Conservation (phyloP, 2,888 invertebrate species). For the Leucophora obtusa region DNA sequence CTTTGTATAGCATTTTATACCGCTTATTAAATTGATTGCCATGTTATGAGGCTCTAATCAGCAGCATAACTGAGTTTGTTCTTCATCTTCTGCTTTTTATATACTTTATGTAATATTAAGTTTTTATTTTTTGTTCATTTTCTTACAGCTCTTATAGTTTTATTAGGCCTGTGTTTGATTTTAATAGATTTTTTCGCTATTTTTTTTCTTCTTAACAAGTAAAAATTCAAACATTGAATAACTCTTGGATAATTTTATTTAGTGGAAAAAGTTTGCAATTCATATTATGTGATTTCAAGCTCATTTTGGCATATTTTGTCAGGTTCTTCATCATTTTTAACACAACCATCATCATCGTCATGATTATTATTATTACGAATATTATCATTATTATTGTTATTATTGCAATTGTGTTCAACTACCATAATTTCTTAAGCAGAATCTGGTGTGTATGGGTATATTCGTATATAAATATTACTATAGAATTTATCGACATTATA, state of each 20-base stretch:
- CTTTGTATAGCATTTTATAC: constrained; percentile 50
- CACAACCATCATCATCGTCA: neutral
- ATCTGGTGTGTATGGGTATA: neutral
- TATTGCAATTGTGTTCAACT: constrained; percentile 20
- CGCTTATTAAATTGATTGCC: constrained; percentile 72
- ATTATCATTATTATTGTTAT: constrained; percentile 24
- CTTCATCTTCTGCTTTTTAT: constrained; percentile 2
- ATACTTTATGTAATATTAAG: neutral
- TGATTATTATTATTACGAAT: no score
- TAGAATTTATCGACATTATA: neutral
- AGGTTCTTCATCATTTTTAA: constrained; percentile 23
- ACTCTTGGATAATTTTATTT: neutral
- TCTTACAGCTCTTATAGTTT: constrained; percentile 1
- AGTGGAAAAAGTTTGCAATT: constrained; percentile 8
- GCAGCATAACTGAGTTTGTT: constrained; percentile 41
- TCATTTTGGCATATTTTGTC: constrained; percentile 12
- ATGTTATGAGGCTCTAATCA: constrained; percentile 71
- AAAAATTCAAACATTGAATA: neutral
- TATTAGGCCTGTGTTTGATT: neutral
- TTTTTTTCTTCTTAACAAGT: constrained; percentile 13
- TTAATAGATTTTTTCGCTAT: neutral
- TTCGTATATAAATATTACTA: neutral
- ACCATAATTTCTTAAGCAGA: neutral
- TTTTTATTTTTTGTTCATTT: constrained; percentile 7
- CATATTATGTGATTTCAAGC: neutral